phyloP scores from a whole-genome alignment of 2,113 vertebrate genomes.

The Lasiurus borealis region DNA sequence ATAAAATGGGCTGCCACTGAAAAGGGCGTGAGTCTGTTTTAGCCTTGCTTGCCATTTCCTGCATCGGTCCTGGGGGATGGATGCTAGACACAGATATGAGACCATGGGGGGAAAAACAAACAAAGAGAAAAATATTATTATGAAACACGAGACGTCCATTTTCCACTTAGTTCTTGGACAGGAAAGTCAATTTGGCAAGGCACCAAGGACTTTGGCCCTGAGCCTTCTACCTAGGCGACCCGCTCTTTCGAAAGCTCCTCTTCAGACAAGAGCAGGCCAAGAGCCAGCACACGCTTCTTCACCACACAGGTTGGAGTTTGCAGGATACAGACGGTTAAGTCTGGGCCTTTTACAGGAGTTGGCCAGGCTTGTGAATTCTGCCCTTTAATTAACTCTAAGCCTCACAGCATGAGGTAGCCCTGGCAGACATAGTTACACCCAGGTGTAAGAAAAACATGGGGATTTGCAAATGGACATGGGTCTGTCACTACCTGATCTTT shows the following conservation, averaged over 20 bases:
- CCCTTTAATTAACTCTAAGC: conserved; percentile 4
- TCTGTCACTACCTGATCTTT: not conserved
- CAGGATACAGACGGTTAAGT: conserved; percentile 13
- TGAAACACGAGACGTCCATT: conserved; percentile 67
- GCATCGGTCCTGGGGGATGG: conserved; percentile 74
- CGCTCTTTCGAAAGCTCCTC: not conserved
- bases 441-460: not conserved
- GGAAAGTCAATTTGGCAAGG: conserved; percentile 41
- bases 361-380: not conserved
- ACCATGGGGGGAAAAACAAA: conserved; percentile 43
- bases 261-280: not conserved
- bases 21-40: conserved; percentile 74
- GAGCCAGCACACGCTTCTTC: not conserved
- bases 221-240: not conserved
- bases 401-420: not conserved
- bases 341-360: not conserved
- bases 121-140: conserved; percentile 75
- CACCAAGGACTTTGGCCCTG: not conserved
- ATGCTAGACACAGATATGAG: conserved; percentile 77
- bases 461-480: not conserved
- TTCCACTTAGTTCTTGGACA: conserved; percentile 51
- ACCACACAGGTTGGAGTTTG: not conserved
- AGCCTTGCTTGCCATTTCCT: conserved; percentile 78
- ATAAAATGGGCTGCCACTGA: conserved; percentile 65
- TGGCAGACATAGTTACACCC: not conserved